Evolutionary conservation across 1,140 invertebrate genomes (phyloP), one percentile per base, ranked within the genome.

Genomic region (Geopemphigus sp.): DNA sequence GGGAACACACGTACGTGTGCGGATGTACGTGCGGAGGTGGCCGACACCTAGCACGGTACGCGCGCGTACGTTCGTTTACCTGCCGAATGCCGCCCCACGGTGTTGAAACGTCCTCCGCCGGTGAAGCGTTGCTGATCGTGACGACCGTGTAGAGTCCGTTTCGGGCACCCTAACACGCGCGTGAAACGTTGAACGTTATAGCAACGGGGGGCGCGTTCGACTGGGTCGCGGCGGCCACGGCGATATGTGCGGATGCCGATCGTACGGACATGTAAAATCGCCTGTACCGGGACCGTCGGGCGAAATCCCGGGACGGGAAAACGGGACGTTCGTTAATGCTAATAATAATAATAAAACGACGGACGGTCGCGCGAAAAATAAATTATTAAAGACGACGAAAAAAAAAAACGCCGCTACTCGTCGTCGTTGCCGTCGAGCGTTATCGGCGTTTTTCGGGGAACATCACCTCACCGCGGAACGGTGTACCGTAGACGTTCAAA

Each of bases 371-470:
- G 10, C 26, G 26, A 29, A 19, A 29, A 19, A 72, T 1, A 32
- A 68, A 66, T n/a, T n/a, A n/a, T n/a, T n/a, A 74, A 59, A 61
- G 57, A 57, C n/a, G n/a, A n/a, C n/a, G n/a, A 22, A 32, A 68
- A 66, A 74, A 59, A 47, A 76, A 57, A 10, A 57, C 5, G 17
- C 22, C n/a, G 73, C 73, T 45, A 17, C 14, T 26, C 61, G 57
- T 78, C 74, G 74, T 64, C n/a, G n/a, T n/a, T n/a, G n/a, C n/a
- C n/a, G n/a, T n/a, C n/a, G n/a, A n/a, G 61, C 74, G 56, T 61
- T 78, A 78, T 78, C 74, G 74, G 61, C 22, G 56, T 47, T 78
- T 61, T 39, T 61, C 74, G 32, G 74, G 29, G 45, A 57, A 14
- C n/a, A 17, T 24, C 26, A 39, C 6, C 54, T 5, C 19, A 19